Evolutionary conservation across 2,888 invertebrate species (phyloP), one percentile per base, ranked within the genome.

Genomic region (Lymantria monacha): DNA sequence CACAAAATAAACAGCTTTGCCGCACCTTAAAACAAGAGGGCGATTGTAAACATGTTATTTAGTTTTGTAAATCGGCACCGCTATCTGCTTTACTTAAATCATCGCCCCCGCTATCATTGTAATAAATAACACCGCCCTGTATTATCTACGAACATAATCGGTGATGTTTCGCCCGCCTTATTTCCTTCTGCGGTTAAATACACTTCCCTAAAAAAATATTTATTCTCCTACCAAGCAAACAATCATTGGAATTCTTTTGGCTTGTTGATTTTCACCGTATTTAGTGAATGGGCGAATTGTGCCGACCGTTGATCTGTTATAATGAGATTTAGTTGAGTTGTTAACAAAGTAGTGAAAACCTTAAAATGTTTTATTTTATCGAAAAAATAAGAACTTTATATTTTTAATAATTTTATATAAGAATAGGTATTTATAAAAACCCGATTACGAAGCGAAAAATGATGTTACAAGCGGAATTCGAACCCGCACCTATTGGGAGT

Each of bases 61-160:
- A 79, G 64, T 66, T 74, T 72, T 77, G 79, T 81, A 81, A 83
- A 84, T 82, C 74, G 78, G 70, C 66, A 72, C 73, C 74, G 79
- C 84, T 85, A 89, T 87, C 85, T 81, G 60, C 57, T 71, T 77
- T 83, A 76, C 83, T 85, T 87, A 87, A 87, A 89, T 89, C 87
- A 89, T 89, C 83, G 84, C 74, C 65, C 71, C 63, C 69, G 79
- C 81, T 89, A 88, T 87, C 87, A 70, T 64, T 55, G 66, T 74
- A 67, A 82, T 88, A 88, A 88, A 87, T 87, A 81, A 85, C 80
- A 46, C 60, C 59, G 63, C 10, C 66, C 68, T 44, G 80, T 78
- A 80, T 80, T 87, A 88, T 88, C 87, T 79, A 61, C 60, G 74
- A 79, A 76, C 81, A 81, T 81, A 83, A 87, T 87, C 87, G 75